Conservation (phyloP, 2,888 invertebrate species). For the Tachina lurida region DNA sequence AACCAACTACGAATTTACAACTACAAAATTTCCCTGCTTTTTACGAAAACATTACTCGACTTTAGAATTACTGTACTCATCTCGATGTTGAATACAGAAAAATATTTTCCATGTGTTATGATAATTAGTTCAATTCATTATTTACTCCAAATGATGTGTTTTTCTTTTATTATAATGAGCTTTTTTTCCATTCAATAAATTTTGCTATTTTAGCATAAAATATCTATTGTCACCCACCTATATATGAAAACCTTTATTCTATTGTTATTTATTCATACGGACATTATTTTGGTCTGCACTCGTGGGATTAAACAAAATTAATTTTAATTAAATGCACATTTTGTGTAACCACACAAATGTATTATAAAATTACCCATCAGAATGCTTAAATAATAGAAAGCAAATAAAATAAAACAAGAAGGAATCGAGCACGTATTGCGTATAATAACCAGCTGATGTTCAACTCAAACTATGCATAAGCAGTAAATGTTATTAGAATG, state of each 20-base stretch:
- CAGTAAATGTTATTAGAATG: slow-evolving; percentile 11
- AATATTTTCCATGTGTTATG: neutral
- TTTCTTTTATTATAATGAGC: neutral
- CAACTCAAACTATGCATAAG: slow-evolving; percentile 14
- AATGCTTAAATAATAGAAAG: slow-evolving; percentile 11
- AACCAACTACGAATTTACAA: too few relatives aligned
- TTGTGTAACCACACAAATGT: slow-evolving; percentile 66
- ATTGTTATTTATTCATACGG: slow-evolving; percentile 38
- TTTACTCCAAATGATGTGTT: neutral
- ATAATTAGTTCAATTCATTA: slow-evolving; percentile 24
- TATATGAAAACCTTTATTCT: neutral
- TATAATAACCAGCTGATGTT: slow-evolving; percentile 66
- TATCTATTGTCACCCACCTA: neutral
- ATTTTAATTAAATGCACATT: slow-evolving; percentile 70
- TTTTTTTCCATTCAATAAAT: neutral
- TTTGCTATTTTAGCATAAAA: neutral
- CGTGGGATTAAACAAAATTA: slow-evolving; percentile 62
- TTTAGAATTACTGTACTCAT: neutral
- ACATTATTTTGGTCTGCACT: slow-evolving; percentile 10
- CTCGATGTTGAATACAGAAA: neutral
- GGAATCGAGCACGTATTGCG: slow-evolving; percentile 48
- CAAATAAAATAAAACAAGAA: neutral
- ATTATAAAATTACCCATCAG: slow-evolving; percentile 65
- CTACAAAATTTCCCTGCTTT: too few relatives aligned
- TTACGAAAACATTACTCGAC: too few relatives aligned